Evolutionary conservation across 2,888 invertebrate species (phyloP).

Genomic region (Archaeoteleia sp.): DNA sequence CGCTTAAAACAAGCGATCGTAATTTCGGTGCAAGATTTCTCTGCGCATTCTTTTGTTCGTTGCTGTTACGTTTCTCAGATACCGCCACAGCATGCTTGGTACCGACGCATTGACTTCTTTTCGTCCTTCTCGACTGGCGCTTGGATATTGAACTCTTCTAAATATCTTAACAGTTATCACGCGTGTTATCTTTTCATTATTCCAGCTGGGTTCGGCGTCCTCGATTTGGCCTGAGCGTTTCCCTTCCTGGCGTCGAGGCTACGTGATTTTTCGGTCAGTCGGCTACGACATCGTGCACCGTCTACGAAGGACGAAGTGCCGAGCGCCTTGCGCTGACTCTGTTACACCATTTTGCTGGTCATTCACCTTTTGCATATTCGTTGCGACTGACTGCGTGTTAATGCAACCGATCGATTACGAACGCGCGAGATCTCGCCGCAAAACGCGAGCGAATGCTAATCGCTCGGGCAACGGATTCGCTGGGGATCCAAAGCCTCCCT

Average conservation of each 20-base stretch:
- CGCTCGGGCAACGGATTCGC: no score
- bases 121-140: neutral
- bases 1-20: no score
- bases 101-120: no score
- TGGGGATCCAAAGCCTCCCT: no score
- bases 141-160: conserved; percentile 11
- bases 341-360: conserved; percentile 70
- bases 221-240: conserved; percentile 53
- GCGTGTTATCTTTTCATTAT: conserved; percentile 34
- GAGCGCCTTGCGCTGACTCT: conserved; percentile 45
- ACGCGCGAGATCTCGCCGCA: conserved; percentile 45
- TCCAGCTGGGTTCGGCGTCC: conserved; percentile 55
- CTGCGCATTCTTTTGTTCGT: no score
- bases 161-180: conserved; percentile 30
- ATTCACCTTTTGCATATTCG: conserved; percentile 66
- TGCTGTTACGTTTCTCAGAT: no score
- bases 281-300: conserved; percentile 60
- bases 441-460: conserved; percentile 31
- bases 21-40: no score
- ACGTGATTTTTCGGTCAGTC: conserved; percentile 67
- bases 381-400: conserved; percentile 43
- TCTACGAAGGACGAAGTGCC: conserved; percentile 57
- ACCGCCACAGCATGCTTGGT: no score
- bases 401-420: conserved; percentile 52
- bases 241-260: conserved; percentile 58